A percentile compares a stretch with the other conserved stretches of the same genome.
These are phyloP conservation scores for Sciurus carolinensis DNA, from an alignment of 2,797 vertebrate species.

Conservation along the genomic window DNA sequence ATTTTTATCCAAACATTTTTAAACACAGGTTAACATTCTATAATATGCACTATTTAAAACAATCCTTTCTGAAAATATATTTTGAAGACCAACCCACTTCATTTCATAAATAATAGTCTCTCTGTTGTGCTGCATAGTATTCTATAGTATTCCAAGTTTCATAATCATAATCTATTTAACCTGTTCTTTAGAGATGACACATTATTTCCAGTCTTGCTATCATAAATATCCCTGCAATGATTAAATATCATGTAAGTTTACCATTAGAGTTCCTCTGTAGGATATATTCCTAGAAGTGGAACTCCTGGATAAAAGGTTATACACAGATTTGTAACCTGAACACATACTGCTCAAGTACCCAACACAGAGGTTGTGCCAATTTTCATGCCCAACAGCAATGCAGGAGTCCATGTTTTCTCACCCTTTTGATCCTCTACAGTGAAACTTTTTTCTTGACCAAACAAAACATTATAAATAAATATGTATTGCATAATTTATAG, in stretches of 20 bases:
- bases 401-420: not conserved
- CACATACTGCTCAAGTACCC: not conserved
- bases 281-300: not conserved
- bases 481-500: not conserved
- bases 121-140: not conserved
- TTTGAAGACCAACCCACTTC: slow-evolving; percentile 37
- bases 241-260: not conserved
- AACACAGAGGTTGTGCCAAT: not conserved
- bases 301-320: not conserved
- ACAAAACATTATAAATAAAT: not conserved
- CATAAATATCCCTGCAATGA: not conserved
- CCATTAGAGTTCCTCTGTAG: not conserved
- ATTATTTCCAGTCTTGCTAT: not conserved
- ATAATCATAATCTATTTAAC: not conserved
- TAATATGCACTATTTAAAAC: not conserved
- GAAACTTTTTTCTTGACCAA: not conserved
- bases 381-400: not conserved
- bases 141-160: not conserved
- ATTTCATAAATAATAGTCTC: slow-evolving; percentile 11
- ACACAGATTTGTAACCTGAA: not conserved
- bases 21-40: not conserved
- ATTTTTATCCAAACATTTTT: not conserved
- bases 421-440: not conserved
- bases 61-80: not conserved
- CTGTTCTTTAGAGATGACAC: not conserved